Base-by-base conservation (phyloP, 1,140 invertebrate species). In the Drosophila gunungcola region DNA sequence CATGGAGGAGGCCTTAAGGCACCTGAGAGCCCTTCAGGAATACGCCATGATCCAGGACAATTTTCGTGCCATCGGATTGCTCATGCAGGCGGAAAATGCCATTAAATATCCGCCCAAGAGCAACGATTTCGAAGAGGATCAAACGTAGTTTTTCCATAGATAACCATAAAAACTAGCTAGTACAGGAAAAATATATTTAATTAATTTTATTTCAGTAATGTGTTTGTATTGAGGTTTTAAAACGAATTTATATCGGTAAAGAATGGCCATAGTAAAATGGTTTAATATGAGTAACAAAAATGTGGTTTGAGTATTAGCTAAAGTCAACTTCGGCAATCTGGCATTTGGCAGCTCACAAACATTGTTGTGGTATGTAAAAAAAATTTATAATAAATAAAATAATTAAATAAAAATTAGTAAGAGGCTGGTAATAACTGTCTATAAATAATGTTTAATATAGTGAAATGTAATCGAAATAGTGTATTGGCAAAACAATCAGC, bases 11-110 rank as follows among this genome's bases (percentile, higher is more conserved):
- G 86, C 82, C 0, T 4, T 90, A 16, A 43, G 39, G 45, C 74
- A 80, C 42, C 27, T 91, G 4, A 63, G 64, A 13, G 82, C 65
- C 0, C 41, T 91, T 3, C 82, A 81, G 51, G 88, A 91, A 13
- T 91, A 76, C 21, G 86, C 82, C 6, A 76, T 91, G 80, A 7
- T 86, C 3, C 65, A 75, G 43, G 79, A 90, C 5, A 90, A 91
- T 21, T 91, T 76, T 41, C 53, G 86, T 3, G 88, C 88, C 0
- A 90, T 85, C 32, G 88, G 86, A n/a, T 55, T 90, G 16, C 53
- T 90, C 5, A 75, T 65, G 6, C 65, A 90, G 27, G 54, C 75
- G 13, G 81, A 90, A 39, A 57, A 85, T 7, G 55, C 77, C 38
- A 73, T 90, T 4, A 48, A 54, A 54, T 80, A 54, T 46, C 85